Base-by-base conservation (phyloP, 2,888 invertebrate genomes). In the Yponomeuta plumbellus region DNA sequence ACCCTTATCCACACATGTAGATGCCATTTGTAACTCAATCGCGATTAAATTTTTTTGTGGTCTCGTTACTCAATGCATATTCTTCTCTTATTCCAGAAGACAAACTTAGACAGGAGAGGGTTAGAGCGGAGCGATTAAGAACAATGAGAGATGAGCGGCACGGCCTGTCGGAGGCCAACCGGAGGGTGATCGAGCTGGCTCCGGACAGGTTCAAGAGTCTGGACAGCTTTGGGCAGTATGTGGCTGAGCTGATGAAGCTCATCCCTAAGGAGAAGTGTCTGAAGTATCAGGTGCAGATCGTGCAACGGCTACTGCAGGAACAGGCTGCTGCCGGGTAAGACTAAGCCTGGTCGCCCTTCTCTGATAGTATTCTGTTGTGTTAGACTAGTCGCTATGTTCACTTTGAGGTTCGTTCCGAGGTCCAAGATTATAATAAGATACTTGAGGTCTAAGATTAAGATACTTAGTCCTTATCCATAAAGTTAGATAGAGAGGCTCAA, bases 201-300 rank as follows among this genome's bases (percentile, higher is more conserved):
- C 61, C 26, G 23, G 61, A 61, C 26, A 21, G 39, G 63, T 63
- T 63, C 63, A 63, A 63, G 40, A 40, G 40, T 40, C 63, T 63
- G 23, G 63, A 63, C 63, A 17, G 44, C 40, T 63, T 63, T 21
- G 63, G 63, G 2, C 40, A 39, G 40, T 63, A 63, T 44, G 63
- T 63, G 40, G 63, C 63, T 10, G 21, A 34, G 63, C 44, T 63
- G 20, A 20, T 63, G 40, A 44, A 63, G 44, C 40, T 44, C 23
- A 34, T 63, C 0, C 63, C 63, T 11, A 40, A 20, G 40, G 44
- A 63, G 40, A 63, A 44, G 63, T 63, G 63, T 22, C 13, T 63
- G 20, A 63, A 44, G 40, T 63, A 40, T 20, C 63, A 63, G 63
- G 20, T 21, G 11, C 63, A 63, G 22, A 63, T 63, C 11, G 63